Percentiles rank a stretch among this genome's conserved stretches.
Conservation (phyloP, 2,113 vertebrate genomes). For the Jacana jacana region DNA sequence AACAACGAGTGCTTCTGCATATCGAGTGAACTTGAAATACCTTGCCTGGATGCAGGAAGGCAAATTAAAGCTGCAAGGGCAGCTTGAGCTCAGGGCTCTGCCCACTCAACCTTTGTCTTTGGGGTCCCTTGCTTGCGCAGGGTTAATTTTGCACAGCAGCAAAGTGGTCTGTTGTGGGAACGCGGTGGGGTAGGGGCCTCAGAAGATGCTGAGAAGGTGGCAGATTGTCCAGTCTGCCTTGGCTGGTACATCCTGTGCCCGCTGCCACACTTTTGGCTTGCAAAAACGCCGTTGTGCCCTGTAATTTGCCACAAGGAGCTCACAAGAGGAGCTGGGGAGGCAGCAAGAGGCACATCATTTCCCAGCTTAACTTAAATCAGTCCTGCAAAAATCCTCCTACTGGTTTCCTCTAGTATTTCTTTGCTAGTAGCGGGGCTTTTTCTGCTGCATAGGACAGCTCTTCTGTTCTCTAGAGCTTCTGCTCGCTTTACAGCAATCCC, state of each 20-base stretch:
- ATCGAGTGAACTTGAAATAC: slow-evolving; percentile 17
- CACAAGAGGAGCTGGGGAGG: neutral
- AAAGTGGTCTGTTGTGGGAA: neutral
- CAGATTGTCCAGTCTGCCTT: neutral
- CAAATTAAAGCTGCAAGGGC: slow-evolving; percentile 29
- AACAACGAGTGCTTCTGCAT: slow-evolving; percentile 22
- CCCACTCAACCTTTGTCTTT: neutral
- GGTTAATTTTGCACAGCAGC: neutral
- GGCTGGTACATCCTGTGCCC: neutral
- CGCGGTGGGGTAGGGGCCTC: rapidly evolving
- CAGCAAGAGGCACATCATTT: neutral
- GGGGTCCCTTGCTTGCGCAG: neutral
- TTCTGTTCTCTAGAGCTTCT: slow-evolving; percentile 11
- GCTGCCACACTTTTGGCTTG: neutral
- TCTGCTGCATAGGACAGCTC: neutral
- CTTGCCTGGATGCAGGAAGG: neutral
- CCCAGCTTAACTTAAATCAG: neutral
- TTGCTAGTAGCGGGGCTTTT: slow-evolving; percentile 11
- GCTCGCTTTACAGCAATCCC: neutral
- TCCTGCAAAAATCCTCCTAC: neutral
- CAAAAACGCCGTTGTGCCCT: neutral
- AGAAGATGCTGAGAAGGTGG: neutral
- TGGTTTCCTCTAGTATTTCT: neutral
- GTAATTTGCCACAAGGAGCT: neutral
- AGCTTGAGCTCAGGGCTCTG: neutral